Evolutionary conservation across 2,113 vertebrate species (phyloP), one percentile per base, ranked within the genome.

Genomic region (Phrynocephalus versicolor): DNA sequence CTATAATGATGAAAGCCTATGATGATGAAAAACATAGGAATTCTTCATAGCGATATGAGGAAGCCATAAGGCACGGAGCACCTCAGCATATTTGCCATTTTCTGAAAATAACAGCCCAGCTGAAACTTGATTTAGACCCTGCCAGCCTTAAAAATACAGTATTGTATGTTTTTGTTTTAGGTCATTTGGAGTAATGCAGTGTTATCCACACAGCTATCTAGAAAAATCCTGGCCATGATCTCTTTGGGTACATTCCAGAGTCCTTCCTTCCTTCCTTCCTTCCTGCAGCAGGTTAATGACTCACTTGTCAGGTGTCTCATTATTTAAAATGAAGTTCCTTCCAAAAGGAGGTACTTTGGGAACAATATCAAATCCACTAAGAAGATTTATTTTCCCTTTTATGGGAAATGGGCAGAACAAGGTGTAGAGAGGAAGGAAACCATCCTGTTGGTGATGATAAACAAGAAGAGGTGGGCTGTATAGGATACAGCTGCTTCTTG

Each of bases 241-340:
- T 64, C 77, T 64, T 21, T 72, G 21, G 37, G 6, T 35, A 5
- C 69, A 69, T 57, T 37, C 69, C 37, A 73, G 39, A 35, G n/a
- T n/a, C n/a, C n/a, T n/a, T n/a, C 19, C 37, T 57, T 57, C 19
- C 69, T 83, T 74, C 30, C 69, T 83, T 74, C 30, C 55, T 85
- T 85, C 27, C 70, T 83, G 35, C 72, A 45, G 55, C 39, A 72
- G 23, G 21, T 72, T 80, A 19, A 85, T 85, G 76, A 79, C 55
- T 85, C 39, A 33, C 9, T 55, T 85, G 37, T 30, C 41, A 30
- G 39, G 37, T 19, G 37, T 6, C 84, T 77, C 57, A 64, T 73
- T 80, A 67, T 37, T 23, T 21, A 19, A 18, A 27, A 80, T 77
- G 57, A 10, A 72, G 37, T 85, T 73, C 16, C 21, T 73, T 58